These are phyloP conservation scores for Hippocampus kuda DNA, from an alignment of 2,797 vertebrate genomes.

Conservation along the genomic window DNA sequence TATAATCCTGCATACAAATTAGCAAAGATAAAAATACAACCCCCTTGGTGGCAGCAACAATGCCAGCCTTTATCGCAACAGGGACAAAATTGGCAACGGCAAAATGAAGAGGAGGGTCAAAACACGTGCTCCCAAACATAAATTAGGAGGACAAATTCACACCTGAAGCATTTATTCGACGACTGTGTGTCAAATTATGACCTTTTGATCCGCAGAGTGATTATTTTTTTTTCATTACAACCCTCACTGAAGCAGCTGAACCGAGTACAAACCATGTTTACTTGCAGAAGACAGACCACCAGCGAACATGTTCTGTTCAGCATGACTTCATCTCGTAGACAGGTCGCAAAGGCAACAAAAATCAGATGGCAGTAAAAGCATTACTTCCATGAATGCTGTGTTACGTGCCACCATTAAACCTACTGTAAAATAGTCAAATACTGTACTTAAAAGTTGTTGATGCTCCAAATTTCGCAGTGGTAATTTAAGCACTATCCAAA, in stretches of 20 bases:
- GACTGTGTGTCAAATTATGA: conserved; percentile 43
- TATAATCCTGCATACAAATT: conserved; percentile 3
- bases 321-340: conserved; percentile 35
- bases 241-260: conserved; percentile 42
- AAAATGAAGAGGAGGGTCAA: conserved; percentile 15
- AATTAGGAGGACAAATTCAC: conserved; percentile 53
- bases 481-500: conserved; percentile 53
- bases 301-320: conserved; percentile 33
- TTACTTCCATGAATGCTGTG: conserved; percentile 35
- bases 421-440: conserved; percentile 39
- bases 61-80: conserved; percentile 14
- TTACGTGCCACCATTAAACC: conserved; percentile 21
- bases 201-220: conserved; percentile 49
- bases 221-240: conserved; percentile 38
- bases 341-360: conserved; percentile 44
- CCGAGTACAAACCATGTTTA: conserved; percentile 21
- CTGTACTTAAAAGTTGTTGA: conserved; percentile 33
- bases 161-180: conserved; percentile 53
- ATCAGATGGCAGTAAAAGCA: conserved; percentile 40
- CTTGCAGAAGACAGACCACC: conserved; percentile 34
- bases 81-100: conserved; percentile 23
- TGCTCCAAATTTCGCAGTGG: conserved; percentile 51
- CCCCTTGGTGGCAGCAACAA: neutral
- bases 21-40: neutral
- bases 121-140: conserved; percentile 34